Base-by-base conservation (phyloP, 2,888 invertebrate genomes). In the Microctonus brassicae region DNA sequence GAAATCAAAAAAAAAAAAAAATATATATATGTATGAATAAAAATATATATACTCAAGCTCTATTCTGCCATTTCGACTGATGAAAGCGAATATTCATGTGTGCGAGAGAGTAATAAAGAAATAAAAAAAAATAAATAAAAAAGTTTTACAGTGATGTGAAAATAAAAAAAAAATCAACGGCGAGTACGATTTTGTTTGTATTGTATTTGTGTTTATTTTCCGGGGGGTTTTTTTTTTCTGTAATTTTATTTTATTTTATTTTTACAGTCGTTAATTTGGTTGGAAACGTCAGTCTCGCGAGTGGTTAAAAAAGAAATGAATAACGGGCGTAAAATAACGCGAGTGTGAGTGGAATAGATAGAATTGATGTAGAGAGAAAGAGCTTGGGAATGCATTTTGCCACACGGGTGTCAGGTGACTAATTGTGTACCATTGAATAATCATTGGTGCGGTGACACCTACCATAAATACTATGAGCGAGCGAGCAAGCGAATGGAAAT, bases 371-470 rank as follows among this genome's bases (percentile, higher is more conserved):
- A n/a, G n/a, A 36, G 60, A 34, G 34, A 36, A 69, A 60, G 61
- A 10, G 42, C 29, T 53, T 53, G 60, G 39, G 17, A 22, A 53
- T 62, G 65, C 22, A 55, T 65, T 65, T 65, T 34, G 34, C n/a
- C 65, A 53, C 55, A 55, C 62, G 13, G 34, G 65, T 65, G 65
- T 65, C 53, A 61, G 67, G 62, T 71, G 71, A 71, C 71, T 71
- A 71, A 71, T 71, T 71, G 66, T 71, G 42, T 42, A 58, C 71
- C 62, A 71, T 71, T 71, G 71, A 71, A 71, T 71, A 71, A 67
- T 71, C 71, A 71, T 71, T 62, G 29, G 61, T 55, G 66, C 33
- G 67, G 67, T 57, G 67, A 67, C 67, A 67, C 58, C 58, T 58
- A 57, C 71, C 62, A 71, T 71, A 71, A 71, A 71, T 71, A 71